Evolutionary conservation across 2,888 invertebrate species (phyloP).

Genomic region (Leucophenga maculata): DNA sequence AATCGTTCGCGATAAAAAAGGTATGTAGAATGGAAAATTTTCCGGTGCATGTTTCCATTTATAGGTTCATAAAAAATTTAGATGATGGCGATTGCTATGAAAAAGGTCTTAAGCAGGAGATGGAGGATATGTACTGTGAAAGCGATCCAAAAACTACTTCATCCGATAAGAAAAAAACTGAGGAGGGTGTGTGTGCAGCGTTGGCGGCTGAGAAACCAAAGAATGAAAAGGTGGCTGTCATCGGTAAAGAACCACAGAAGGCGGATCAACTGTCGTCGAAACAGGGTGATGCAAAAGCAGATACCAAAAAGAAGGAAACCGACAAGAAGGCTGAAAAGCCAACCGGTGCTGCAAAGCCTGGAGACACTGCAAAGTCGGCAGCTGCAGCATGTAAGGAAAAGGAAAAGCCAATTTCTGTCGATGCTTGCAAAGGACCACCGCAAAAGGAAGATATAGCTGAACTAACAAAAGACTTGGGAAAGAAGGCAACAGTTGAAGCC

Average conservation of each 20-base stretch:
- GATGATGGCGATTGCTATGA: constrained; percentile 30
- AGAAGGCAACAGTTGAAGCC: constrained; percentile 28
- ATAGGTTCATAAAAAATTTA: background rate
- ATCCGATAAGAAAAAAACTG: no score
- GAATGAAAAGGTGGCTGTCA: constrained; percentile 8
- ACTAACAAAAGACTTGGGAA: background rate
- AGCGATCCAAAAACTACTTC: background rate
- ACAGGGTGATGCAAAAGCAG: no score
- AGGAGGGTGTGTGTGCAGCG: no score
- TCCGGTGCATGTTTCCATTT: background rate
- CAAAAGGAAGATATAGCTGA: no score
- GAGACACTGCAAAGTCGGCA: background rate
- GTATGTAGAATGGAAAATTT: constrained; percentile 6
- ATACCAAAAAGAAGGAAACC: background rate
- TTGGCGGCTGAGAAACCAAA: constrained; percentile 10
- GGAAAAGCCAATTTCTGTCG: background rate
- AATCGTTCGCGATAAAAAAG: constrained; percentile 19
- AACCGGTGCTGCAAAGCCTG: no score
- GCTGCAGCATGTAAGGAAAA: background rate
- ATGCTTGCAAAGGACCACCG: no score
- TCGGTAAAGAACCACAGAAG: background rate
- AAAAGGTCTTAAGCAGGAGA: constrained; percentile 22
- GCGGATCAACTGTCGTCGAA: no score
- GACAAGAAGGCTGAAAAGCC: background rate
- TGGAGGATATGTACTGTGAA: background rate